Evolutionary conservation across 2,888 invertebrate genomes (phyloP).

Genomic region (Scaptodrosophila latifasciaeformis): DNA sequence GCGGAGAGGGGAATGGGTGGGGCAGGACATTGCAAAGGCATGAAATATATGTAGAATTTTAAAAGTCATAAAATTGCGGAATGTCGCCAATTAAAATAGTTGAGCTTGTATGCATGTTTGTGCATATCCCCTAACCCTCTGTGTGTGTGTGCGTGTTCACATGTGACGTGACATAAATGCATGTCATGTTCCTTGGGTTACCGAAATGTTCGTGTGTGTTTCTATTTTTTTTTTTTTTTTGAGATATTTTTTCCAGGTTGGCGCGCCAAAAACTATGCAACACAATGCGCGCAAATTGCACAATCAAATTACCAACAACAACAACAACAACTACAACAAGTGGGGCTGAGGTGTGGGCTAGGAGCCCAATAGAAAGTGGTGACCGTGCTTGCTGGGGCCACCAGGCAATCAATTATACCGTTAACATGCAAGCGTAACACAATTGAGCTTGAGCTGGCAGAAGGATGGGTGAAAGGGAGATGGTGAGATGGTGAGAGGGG

Average conservation of each 20-base stretch:
- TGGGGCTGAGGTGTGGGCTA: no score
- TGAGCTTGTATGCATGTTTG: slow-evolving; percentile 35
- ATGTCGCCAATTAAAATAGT: slow-evolving; percentile 74
- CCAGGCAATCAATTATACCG: slow-evolving; percentile 63
- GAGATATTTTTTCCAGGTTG: slow-evolving; percentile 34
- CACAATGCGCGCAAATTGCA: slow-evolving; percentile 71
- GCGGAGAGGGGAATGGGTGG: no score
- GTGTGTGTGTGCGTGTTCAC: slow-evolving; percentile 52
- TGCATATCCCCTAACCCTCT: background rate
- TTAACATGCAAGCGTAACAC: slow-evolving; percentile 56
- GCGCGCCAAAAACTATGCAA: slow-evolving; percentile 70
- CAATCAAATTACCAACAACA: slow-evolving; percentile 61
- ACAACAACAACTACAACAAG: slow-evolving; percentile 17
- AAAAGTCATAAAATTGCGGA: slow-evolving; percentile 73
- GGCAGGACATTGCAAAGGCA: slow-evolving; percentile 48
- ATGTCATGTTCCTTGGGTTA: slow-evolving; percentile 61
- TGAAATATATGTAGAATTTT: slow-evolving; percentile 68
- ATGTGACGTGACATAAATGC: slow-evolving; percentile 73
- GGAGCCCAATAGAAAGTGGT: slow-evolving; percentile 2
- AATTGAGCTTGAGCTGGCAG: slow-evolving; percentile 37
- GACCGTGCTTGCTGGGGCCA: background rate
- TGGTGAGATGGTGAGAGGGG: no score
- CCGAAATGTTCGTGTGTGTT: background rate
- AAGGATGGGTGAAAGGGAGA: background rate
- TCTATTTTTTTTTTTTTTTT: slow-evolving; percentile 19